A percentile compares a stretch with the other conserved stretches of the same genome.
These are phyloP conservation scores for Xyliphius kryptos DNA, from an alignment of 2,113 vertebrate species.

Conservation along the genomic window DNA sequence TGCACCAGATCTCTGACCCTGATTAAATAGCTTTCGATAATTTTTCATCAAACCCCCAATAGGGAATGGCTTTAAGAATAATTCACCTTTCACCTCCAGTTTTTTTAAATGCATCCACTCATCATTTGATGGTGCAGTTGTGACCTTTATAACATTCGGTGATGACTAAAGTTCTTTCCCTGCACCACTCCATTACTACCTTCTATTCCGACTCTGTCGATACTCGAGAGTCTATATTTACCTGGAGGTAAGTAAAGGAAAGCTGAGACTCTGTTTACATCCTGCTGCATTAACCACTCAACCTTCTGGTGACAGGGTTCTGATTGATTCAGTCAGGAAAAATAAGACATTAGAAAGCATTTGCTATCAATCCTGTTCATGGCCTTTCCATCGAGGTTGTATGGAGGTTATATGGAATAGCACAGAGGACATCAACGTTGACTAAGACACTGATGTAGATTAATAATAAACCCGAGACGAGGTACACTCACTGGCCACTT, in stretches of 20 bases:
- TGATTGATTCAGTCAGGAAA: slow-evolving; percentile 33
- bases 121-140: not conserved
- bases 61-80: too few species aligned
- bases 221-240: slow-evolving; percentile 35
- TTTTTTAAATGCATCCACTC: too few species aligned
- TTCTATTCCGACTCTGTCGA: not conserved
- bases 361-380: slow-evolving; percentile 12
- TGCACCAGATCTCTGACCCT: too few species aligned
- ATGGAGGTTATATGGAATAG: not conserved
- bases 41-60: too few species aligned
- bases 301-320: slow-evolving; percentile 30
- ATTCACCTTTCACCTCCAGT: too few species aligned
- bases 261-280: slow-evolving; percentile 41
- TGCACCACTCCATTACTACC: slow-evolving; percentile 10
- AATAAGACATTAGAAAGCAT: slow-evolving; percentile 19
- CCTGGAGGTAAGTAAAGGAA: slow-evolving; percentile 34
- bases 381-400: slow-evolving; percentile 2
- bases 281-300: slow-evolving; percentile 38
- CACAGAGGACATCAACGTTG: not conserved
- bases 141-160: slow-evolving; percentile 16
- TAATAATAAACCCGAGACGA: too few species aligned
- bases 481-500: too few species aligned
- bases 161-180: slow-evolving; percentile 19
- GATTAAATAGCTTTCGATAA: too few species aligned
- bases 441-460: too few species aligned